Evolutionary conservation across 2,888 invertebrate genomes (phyloP).

Genomic region (Leptopilina myrica): DNA sequence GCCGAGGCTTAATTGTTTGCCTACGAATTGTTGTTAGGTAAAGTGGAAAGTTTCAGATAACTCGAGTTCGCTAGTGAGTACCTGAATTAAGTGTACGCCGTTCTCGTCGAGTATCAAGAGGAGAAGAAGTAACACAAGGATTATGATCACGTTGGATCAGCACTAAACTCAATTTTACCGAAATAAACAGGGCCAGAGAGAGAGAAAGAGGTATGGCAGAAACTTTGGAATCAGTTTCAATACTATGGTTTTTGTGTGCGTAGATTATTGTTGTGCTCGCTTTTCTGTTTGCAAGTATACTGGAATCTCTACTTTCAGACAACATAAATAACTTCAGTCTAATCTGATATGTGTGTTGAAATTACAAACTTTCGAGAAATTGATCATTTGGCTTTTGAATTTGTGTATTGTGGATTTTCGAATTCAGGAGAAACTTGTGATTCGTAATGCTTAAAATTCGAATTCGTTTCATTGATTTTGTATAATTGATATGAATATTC

Average conservation of each 20-base stretch:
- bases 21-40: conserved; percentile 70
- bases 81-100: conserved; percentile 51
- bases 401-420: too few species aligned
- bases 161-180: conserved; percentile 21
- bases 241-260: conserved; percentile 10
- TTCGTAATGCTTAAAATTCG: too few species aligned
- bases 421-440: too few species aligned
- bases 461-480: too few species aligned
- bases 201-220: background rate
- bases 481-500: too few species aligned
- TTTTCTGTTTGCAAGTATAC: background rate
- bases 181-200: conserved; percentile 5
- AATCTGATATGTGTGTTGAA: background rate
- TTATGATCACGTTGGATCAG: conserved; percentile 50
- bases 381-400: too few species aligned
- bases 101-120: conserved; percentile 48
- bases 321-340: background rate
- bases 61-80: conserved; percentile 55
- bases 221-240: conserved; percentile 23
- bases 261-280: background rate
- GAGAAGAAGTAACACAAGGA: conserved; percentile 39
- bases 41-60: conserved; percentile 73
- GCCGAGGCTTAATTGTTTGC: conserved; percentile 70
- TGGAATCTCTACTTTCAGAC: background rate
- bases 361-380: too few species aligned